Base-by-base conservation (phyloP, 2,113 vertebrate genomes). In the Menura novaehollandiae region DNA sequence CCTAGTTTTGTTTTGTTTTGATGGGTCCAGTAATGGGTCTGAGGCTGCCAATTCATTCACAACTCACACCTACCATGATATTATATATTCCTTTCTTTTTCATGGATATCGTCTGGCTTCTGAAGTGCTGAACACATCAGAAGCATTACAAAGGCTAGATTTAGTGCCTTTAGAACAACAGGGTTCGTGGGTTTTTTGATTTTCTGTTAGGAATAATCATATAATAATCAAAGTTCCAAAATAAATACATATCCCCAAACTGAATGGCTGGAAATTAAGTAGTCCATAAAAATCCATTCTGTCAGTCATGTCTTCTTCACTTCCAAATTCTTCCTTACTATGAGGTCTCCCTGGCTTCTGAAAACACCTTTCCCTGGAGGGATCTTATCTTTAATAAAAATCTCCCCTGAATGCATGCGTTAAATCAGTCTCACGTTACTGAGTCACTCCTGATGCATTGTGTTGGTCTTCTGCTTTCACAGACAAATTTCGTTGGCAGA, bases 151-250 rank as follows among this genome's bases (percentile, higher is more conserved):
- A 30, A 74, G 22, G 6, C 6, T 37, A 15, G 6, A 15, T 56
- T 51, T 39, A 8, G 33, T 39, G n/a, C 37, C 51, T 83, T 53
- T 56, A 33, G 28, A 87, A 33, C 44, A 56, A 41, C 16, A 24
- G 3, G 4, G 3, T 37, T 82, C 23, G 8, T 23, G 13, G 13
- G 0, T 5, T 39, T 46, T 74, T 56, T 44, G 0, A n/a, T 39
- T 88, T 85, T 81, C 37, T 76, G 0, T 74, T 72, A 46, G 62
- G 37, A 88, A 63, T 27, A 58, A 53, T 64, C 30, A 46, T 23
- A 8, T 22, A 64, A 35, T 78, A 75, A 64, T 30, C 35, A 49
- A 88, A 72, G 21, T 8, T 91, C 66, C 69, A 39, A 68, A 82
- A 59, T 71, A 82, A 55, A 60, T 46, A 35, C 27, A 2, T 21